These are phyloP conservation scores for Nomada fabriciana DNA, from an alignment of 2,888 invertebrate genomes.

Conservation along the genomic window DNA sequence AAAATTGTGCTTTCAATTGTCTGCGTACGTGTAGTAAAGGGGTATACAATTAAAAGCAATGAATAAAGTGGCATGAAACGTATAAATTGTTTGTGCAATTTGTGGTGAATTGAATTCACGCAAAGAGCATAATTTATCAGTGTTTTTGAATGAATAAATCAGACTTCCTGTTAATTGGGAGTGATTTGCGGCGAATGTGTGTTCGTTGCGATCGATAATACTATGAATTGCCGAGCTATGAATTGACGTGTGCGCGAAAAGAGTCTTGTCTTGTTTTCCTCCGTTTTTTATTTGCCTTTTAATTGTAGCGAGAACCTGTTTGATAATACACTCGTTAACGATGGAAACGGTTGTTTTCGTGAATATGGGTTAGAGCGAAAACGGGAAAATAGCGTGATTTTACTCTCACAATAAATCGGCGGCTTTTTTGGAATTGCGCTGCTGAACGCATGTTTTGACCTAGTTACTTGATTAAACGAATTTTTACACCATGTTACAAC, in stretches of 20 bases:
- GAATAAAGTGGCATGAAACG: slow-evolving; percentile 25
- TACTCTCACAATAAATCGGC: slow-evolving; percentile 1
- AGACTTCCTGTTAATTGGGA: slow-evolving; percentile 36
- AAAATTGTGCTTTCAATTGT: slow-evolving; percentile 37
- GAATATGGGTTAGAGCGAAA: slow-evolving; percentile 19
- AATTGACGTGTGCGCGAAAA: slow-evolving; percentile 8
- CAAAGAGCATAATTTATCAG: background rate
- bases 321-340: slow-evolving; percentile 30
- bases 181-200: background rate
- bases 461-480: background rate
- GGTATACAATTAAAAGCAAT: slow-evolving; percentile 20
- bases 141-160: slow-evolving; percentile 28
- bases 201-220: slow-evolving; percentile 22
- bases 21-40: slow-evolving; percentile 36
- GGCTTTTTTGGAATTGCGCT: background rate
- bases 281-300: background rate
- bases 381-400: slow-evolving; percentile 1
- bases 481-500: background rate
- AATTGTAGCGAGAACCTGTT: background rate
- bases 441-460: background rate
- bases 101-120: too few relatives aligned
- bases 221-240: background rate
- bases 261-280: background rate
- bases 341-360: slow-evolving; percentile 7
- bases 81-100: slow-evolving; percentile 30